Evolutionary conservation across 2,797 vertebrate species (phyloP).

Genomic region (Furcifer pardalis): DNA sequence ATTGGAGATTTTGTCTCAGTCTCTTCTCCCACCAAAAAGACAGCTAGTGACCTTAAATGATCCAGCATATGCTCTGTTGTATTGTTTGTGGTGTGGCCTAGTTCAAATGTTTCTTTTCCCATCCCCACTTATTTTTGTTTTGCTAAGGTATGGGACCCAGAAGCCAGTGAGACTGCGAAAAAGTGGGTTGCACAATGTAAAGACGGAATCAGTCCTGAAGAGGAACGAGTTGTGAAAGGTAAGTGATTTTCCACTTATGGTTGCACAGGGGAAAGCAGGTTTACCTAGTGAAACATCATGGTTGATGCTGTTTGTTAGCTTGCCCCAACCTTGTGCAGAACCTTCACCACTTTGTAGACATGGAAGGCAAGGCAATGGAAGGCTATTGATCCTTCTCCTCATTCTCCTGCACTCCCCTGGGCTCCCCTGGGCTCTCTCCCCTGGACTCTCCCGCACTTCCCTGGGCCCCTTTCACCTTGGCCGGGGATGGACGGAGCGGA

Average conservation of each 20-base stretch:
- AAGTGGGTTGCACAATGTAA: constrained; percentile 49
- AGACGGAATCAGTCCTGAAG: constrained; percentile 39
- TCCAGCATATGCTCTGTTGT: too few species aligned
- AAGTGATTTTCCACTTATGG: neutral
- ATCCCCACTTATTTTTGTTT: constrained; percentile 7
- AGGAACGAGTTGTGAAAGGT: constrained; percentile 37
- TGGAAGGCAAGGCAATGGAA: neutral
- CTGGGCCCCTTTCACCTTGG: too few species aligned
- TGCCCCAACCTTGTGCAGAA: neutral
- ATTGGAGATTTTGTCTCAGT: neutral
- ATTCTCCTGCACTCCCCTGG: too few species aligned
- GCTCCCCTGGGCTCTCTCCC: too few species aligned
- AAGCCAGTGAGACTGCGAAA: constrained; percentile 53
- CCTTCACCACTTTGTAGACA: neutral
- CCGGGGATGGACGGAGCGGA: too few species aligned
- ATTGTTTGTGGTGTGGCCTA: neutral
- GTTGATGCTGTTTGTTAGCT: neutral
- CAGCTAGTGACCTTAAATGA: too few species aligned
- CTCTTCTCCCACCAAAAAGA: neutral
- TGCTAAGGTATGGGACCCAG: constrained; percentile 58
- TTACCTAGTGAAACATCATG: too few species aligned
- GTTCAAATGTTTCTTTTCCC: neutral
- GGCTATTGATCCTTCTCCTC: neutral
- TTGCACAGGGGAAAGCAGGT: neutral
- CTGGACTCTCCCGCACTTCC: too few species aligned